A percentile compares a stretch with the other conserved stretches of the same genome.
Conservation (phyloP, 2,113 vertebrate species). For the Chroicocephalus ridibundus region DNA sequence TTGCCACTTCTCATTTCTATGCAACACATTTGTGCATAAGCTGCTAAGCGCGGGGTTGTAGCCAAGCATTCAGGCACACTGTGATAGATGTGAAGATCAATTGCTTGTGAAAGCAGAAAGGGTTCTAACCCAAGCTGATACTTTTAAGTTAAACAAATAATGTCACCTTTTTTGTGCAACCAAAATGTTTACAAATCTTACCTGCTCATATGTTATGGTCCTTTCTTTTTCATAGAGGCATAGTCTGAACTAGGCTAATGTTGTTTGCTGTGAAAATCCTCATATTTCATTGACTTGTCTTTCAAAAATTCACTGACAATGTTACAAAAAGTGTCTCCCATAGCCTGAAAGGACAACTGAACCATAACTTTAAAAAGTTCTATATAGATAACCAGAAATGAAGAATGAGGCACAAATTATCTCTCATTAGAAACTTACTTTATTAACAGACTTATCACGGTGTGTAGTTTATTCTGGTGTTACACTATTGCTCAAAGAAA, state of each 20-base stretch:
- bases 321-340: background rate
- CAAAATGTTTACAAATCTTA: slow-evolving; percentile 3
- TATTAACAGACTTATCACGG: background rate
- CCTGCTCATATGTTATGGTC: background rate
- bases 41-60: background rate
- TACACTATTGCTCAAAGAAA: background rate
- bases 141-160: slow-evolving; percentile 20
- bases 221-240: background rate
- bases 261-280: background rate
- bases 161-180: background rate
- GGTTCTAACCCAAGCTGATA: slow-evolving; percentile 15
- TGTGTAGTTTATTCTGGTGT: background rate
- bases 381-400: background rate
- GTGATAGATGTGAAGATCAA: background rate
- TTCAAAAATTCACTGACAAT: background rate
- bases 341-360: background rate
- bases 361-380: background rate
- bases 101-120: slow-evolving; percentile 19
- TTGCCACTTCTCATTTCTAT: slow-evolving; percentile 9
- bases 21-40: slow-evolving; percentile 4
- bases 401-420: background rate
- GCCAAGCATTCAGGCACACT: slow-evolving; percentile 14
- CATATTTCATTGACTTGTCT: background rate
- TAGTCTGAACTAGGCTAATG: background rate
- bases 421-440: background rate